Evolutionary conservation across 2,888 invertebrate genomes (phyloP), one percentile per base, ranked within the genome.

Genomic region (Helobdella robusta): DNA sequence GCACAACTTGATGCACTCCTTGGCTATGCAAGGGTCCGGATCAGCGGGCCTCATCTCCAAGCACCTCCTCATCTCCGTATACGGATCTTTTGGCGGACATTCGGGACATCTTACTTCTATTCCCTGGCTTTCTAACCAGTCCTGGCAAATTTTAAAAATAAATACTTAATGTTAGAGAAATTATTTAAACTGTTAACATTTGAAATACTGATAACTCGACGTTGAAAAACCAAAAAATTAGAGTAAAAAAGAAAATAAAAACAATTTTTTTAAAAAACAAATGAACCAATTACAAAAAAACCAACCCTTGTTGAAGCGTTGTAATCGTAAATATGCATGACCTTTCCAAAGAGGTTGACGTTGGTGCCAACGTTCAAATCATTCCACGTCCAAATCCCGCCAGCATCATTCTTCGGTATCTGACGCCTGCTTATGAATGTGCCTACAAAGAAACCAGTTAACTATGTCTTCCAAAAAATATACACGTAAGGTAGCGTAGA

Each of bases 61-160:
- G 36, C n/a, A 34, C 25, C 18, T 58, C 8, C 78, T 72, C 59
- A 72, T 72, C 15, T 74, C 74, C 5, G 74, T 83, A 75, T 87
- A 87, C 0, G 86, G 85, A 78, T 91, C 90, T 18, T 82, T 80
- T 0, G 89, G 89, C 69, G 86, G 75, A 28, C 83, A 82, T 77
- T 89, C 89, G 18, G 84, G 81, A 30, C 85, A 84, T 30, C 85
- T 85, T 54, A 91, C 77, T 68, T 86, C 85, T 61, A 91, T 81
- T 1, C 91, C 91, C 81, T 91, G 89, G 72, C 89, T 89, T 68
- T 83, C 84, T 75, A 91, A 79, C 82, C 87, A 91, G 80, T 90
- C 86, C 87, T 88, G 75, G 23, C 23, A 36, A 1, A 3, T 23
- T 18, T 40, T 40, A 15, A 15, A 15, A 15, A n/a, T n/a, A n/a